Conservation (phyloP, 1,140 invertebrate species). For the Aethina tumida region DNA sequence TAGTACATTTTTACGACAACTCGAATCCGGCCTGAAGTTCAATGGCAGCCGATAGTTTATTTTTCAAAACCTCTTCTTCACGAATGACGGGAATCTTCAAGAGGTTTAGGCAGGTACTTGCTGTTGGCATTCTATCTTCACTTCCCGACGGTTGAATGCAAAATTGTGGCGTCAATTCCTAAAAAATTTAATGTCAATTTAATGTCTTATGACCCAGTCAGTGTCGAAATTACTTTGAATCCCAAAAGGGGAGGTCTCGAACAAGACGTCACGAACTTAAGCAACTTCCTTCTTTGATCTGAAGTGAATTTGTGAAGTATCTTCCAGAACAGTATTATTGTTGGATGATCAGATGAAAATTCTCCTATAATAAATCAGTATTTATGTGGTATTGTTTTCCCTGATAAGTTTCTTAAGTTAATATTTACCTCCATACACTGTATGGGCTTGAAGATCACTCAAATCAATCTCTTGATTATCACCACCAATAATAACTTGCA, state of each 20-base stretch:
- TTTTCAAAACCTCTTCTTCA: slow-evolving; percentile 63
- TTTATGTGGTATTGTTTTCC: not conserved
- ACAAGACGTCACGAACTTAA: slow-evolving; percentile 97
- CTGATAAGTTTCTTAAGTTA: not conserved
- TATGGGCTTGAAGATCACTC: slow-evolving; percentile 75
- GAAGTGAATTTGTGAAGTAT: slow-evolving; percentile 77
- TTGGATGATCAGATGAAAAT: slow-evolving; percentile 69
- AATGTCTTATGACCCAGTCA: not conserved
- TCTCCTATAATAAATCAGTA: slow-evolving; percentile 49
- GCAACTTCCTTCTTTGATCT: slow-evolving; percentile 70
- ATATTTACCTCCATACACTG: slow-evolving; percentile 60
- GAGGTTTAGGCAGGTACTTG: slow-evolving; percentile 96
- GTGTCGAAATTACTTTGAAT: slow-evolving; percentile 64
- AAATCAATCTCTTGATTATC: slow-evolving; percentile 87
- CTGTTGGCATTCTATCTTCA: slow-evolving; percentile 80
- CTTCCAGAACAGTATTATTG: slow-evolving; percentile 73
- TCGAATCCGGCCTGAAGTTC: slow-evolving; percentile 94
- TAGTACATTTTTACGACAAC: slow-evolving; percentile 67
- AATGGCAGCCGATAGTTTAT: slow-evolving; percentile 88
- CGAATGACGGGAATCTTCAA: slow-evolving; percentile 89
- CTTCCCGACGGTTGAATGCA: slow-evolving; percentile 88
- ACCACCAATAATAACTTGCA: slow-evolving; percentile 90
- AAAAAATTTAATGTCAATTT: slow-evolving; percentile 17
- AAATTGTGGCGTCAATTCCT: slow-evolving; percentile 90
- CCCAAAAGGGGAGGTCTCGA: slow-evolving; percentile 93